Base-by-base conservation (phyloP, 2,888 invertebrate genomes). In the Pterostichus niger region DNA sequence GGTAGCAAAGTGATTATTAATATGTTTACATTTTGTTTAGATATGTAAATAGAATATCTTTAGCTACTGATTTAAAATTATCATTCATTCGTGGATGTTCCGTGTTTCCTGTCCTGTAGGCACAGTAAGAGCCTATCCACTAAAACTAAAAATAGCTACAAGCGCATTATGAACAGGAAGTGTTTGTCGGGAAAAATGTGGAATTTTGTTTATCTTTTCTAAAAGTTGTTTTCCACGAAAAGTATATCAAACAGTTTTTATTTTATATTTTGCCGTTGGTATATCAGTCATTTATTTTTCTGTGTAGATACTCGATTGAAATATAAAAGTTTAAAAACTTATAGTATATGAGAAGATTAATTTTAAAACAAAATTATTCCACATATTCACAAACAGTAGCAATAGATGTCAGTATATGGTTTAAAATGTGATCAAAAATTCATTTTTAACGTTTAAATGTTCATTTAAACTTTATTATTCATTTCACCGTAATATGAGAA, bases 191-290 rank as follows among this genome's bases (percentile, higher is more conserved):
- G 44, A 44, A 71, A 64, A 71, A 71, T 71, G 40, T 44, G 68
- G 68, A 71, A 71, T 71, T 71, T 71, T 71, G 68, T 71, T 71
- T 71, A 71, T 71, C 68, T 71, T 71, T 71, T 44, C 68, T 44
- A 15, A 40, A 71, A 56, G 56, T 17, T 56, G 10, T 71, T 71
- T 71, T 71, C 68, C 24, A 40, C 13, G 68, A 44, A 71, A 61
- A 71, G 13, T 71, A 71, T 40, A 44, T 71, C 13, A 40, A 40
- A 40, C 6, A 3, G 40, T 40, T 40, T 40, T 40, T 1, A 40
- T 40, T 40, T 1, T 40, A 40, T 40, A 40, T 40, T 17, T 71
- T 64, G 35, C n/a, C 10, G 35, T 35, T 35, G 35, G 31, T 33
- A 31, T 35, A 64, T 0, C 49, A 11, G 1, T 49, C 49, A 11